Conservation (phyloP, 53 echinoderm and acorn worm genomes). For the Holothuria scabra region DNA sequence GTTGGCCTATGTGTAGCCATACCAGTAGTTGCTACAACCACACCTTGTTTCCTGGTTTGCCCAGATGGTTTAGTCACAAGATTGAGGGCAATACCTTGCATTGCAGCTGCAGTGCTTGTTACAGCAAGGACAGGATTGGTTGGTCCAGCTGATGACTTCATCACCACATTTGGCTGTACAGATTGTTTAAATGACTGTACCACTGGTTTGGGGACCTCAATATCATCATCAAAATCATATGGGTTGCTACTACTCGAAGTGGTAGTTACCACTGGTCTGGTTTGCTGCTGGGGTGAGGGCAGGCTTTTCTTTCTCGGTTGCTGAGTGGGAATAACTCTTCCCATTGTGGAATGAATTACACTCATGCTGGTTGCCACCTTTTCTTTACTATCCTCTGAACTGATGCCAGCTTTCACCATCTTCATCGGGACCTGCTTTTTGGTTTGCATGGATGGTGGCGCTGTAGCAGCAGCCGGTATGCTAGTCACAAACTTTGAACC, state of each 20-base stretch:
- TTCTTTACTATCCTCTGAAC: background rate
- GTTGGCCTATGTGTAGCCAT: no score
- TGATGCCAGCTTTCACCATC: background rate
- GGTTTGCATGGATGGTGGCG: background rate
- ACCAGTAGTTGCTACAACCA: no score
- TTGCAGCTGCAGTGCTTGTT: background rate
- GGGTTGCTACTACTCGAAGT: background rate
- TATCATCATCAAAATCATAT: slow-evolving; percentile 34
- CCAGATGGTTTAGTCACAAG: slow-evolving; percentile 14
- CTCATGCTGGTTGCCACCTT: background rate
- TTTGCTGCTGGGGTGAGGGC: slow-evolving; percentile 4
- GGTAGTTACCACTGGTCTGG: slow-evolving; percentile 6
- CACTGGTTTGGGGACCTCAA: background rate
- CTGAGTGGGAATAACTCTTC: background rate
- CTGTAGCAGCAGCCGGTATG: slow-evolving; percentile 45
- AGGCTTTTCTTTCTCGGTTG: background rate
- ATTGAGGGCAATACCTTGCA: slow-evolving; percentile 31
- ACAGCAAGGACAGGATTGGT: slow-evolving; percentile 4
- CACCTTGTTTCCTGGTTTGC: background rate
- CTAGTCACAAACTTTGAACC: slow-evolving; percentile 84
- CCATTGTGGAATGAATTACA: background rate
- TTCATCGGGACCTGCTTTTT: background rate
- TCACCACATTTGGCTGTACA: background rate
- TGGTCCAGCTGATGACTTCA: slow-evolving; percentile 1
- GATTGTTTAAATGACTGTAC: background rate